phyloP scores from a whole-genome alignment of 2,113 vertebrate species.

The Hemichromis elongatus region DNA sequence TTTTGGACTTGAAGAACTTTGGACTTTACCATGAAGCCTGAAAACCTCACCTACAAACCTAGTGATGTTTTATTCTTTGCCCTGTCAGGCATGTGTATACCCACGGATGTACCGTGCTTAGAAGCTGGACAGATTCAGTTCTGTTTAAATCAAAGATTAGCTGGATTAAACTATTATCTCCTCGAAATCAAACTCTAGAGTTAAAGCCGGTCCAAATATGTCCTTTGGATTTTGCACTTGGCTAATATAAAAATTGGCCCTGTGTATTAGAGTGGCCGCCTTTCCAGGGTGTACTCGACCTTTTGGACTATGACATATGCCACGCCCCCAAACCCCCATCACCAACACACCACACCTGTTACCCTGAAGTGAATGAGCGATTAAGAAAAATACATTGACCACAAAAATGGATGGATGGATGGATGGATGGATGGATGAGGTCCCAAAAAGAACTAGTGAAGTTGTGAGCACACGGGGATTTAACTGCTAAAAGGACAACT shows the following conservation, averaged over 20 bases:
- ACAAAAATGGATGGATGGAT: no score
- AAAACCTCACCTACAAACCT: not conserved
- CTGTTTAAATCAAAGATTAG: not conserved
- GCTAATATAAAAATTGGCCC: not conserved
- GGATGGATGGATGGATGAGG: no score
- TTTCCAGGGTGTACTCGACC: not conserved
- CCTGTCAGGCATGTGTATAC: not conserved
- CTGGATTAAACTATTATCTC: not conserved
- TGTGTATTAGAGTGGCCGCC: not conserved
- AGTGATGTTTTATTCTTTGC: not conserved
- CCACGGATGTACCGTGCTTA: not conserved
- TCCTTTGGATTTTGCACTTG: not conserved
- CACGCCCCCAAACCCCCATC: no score
- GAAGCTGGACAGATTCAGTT: not conserved
- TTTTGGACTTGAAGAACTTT: not conserved
- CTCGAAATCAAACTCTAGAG: not conserved
- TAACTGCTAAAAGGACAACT: no score
- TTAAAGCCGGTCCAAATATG: not conserved
- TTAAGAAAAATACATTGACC: no score
- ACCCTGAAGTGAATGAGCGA: no score
- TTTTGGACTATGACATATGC: not conserved
- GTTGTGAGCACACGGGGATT: no score
- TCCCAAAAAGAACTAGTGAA: no score
- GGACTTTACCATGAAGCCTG: not conserved
- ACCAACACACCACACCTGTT: no score